A percentile compares a stretch with the other conserved stretches of the same genome.
phyloP scores from a whole-genome alignment of 2,113 vertebrate genomes.

The Chaenogobius annularis region DNA sequence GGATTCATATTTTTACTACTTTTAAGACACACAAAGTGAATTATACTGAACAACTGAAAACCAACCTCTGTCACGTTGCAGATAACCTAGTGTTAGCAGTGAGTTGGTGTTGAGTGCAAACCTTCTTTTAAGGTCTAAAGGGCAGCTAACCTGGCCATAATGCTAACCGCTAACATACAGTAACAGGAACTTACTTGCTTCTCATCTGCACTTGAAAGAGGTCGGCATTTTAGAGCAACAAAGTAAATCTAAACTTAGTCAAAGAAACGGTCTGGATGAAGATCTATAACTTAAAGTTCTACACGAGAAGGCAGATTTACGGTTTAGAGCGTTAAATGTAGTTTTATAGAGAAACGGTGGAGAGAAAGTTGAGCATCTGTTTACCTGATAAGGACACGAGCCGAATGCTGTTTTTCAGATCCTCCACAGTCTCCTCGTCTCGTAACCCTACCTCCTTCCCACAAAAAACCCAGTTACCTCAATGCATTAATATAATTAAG shows the following conservation, averaged over 20 bases:
- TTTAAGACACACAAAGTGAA: not conserved
- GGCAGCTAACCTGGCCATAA: constrained; percentile 13
- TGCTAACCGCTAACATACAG: constrained; percentile 45
- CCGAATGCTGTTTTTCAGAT: not conserved
- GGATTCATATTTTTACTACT: not conserved
- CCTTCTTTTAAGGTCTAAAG: not conserved
- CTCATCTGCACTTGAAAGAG: constrained; percentile 22
- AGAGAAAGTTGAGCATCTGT: constrained; percentile 31
- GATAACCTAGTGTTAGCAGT: no score
- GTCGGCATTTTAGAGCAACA: not conserved
- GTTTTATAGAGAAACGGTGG: not conserved
- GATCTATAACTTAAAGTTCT: not conserved
- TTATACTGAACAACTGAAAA: not conserved
- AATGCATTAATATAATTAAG: not conserved
- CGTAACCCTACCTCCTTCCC: not conserved
- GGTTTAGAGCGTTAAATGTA: not conserved
- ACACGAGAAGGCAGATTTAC: no score
- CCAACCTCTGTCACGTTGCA: no score
- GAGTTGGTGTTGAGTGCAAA: not conserved
- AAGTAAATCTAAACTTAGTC: not conserved
- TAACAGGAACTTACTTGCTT: constrained; percentile 39
- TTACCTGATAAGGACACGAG: constrained; percentile 34
- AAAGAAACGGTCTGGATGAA: not conserved
- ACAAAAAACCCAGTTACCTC: not conserved
- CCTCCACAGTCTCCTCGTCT: not conserved